These are phyloP conservation scores for Botia almorhae DNA, from an alignment of 2,797 vertebrate genomes.

Conservation along the genomic window DNA sequence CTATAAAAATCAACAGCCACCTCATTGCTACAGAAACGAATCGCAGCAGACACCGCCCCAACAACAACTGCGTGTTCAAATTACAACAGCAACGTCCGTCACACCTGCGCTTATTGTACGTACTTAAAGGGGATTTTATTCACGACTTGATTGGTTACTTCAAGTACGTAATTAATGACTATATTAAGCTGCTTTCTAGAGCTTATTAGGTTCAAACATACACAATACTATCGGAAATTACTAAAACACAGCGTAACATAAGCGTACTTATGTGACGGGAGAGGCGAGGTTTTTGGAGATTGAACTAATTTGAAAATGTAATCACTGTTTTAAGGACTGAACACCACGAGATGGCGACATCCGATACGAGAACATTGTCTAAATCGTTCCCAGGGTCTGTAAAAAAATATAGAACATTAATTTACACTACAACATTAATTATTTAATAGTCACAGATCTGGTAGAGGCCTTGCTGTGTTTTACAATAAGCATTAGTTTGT, in stretches of 20 bases:
- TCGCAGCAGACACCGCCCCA: not conserved
- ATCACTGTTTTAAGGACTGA: not conserved
- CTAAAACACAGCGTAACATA: not conserved
- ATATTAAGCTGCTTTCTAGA: not conserved
- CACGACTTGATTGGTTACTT: not conserved
- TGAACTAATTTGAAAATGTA: not conserved
- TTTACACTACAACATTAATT: too few relatives aligned
- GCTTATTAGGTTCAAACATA: not conserved
- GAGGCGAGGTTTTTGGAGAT: not conserved
- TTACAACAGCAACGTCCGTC: not conserved
- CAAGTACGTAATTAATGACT: not conserved
- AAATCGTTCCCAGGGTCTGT: too few relatives aligned
- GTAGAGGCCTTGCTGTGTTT: too few relatives aligned
- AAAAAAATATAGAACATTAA: too few relatives aligned
- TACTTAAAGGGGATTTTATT: not conserved
- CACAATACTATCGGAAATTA: not conserved
- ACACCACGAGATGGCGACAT: too few relatives aligned
- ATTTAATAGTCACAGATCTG: too few relatives aligned
- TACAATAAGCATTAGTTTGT: too few relatives aligned
- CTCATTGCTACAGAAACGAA: not conserved
- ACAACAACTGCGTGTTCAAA: not conserved
- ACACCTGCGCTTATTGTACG: not conserved
- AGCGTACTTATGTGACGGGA: not conserved
- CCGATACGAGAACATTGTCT: too few relatives aligned
- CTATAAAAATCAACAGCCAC: conserved; percentile 18